Base-by-base conservation (phyloP, 2,113 vertebrate species). In the Cynoglossus semilaevis region DNA sequence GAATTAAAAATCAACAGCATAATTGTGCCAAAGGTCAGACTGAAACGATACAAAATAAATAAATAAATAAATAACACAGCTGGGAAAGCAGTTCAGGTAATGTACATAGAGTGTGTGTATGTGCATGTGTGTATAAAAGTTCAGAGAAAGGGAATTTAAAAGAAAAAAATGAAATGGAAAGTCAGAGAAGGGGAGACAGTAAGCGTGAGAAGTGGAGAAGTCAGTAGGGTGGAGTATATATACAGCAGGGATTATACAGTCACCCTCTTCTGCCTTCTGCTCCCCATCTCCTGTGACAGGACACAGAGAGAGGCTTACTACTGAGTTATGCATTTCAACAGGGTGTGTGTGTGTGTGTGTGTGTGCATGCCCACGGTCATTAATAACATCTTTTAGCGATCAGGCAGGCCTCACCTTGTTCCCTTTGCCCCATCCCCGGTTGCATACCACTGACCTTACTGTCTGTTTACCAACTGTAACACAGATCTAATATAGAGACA, bases 171-270 rank as follows among this genome's bases (percentile, higher is more conserved):
- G 74, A 59, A 78, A 70, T 45, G 38, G 46, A 5, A 14, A 22
- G 9, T 8, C 7, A 15, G 6, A 47, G 59, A 63, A 48, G 61
- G 17, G 43, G 22, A 57, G 60, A 48, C 22, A 37, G 70, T 46
- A 49, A 43, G 60, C 42, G 37, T 65, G 61, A 71, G 72, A 78
- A 80, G 72, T 62, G 64, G 58, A 83, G 67, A 54, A 85, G 77
- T 82, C 79, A 79, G 74, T 58, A 74, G 72, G 79, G 68, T 74
- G 79, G 72, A 71, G 86, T 79, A 75, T 80, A 86, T 81, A 85
- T 81, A 85, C 77, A 84, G 82, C 73, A 48, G 71, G 85, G 86
- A 88, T 88, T 88, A 88, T 83, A 85, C 66, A 88, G 84, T 86
- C 79, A 64, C 80, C 77, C 84, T 70, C 77, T 81, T 87, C 85